A percentile compares a stretch with the other conserved stretches of the same genome.
These are phyloP conservation scores for Argya squamiceps DNA, from an alignment of 2,797 vertebrate species.

Conservation along the genomic window DNA sequence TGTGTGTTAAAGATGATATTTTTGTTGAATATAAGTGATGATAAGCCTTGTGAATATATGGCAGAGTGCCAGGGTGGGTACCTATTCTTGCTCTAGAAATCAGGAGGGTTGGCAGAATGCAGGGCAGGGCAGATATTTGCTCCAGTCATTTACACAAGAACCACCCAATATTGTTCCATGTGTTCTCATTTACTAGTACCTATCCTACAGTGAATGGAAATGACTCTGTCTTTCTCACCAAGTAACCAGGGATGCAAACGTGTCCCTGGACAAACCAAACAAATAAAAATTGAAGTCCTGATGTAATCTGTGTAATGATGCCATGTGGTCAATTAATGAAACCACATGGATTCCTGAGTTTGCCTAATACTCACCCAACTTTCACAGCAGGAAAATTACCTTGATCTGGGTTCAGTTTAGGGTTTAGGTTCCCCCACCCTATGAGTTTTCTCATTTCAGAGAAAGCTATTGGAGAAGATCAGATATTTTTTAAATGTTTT, in stretches of 20 bases:
- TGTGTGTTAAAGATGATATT: background rate
- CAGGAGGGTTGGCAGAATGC: background rate
- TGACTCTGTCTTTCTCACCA: background rate
- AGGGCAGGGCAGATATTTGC: background rate
- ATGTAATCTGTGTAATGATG: rapidly evolving
- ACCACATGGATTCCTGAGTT: background rate
- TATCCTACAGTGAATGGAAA: background rate
- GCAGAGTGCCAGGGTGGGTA: background rate
- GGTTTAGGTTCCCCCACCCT: background rate
- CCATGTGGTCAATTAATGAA: rapidly evolving
- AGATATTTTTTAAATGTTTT: background rate
- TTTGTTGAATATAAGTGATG: background rate
- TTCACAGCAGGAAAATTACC: background rate
- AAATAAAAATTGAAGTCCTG: background rate
- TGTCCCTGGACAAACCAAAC: background rate
- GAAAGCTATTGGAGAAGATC: background rate
- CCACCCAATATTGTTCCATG: background rate
- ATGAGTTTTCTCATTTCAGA: background rate
- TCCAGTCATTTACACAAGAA: rapidly evolving
- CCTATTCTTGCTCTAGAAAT: background rate
- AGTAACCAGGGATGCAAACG: background rate
- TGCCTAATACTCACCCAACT: background rate
- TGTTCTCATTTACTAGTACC: background rate
- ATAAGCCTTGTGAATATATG: background rate
- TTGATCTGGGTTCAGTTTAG: background rate